Evolutionary conservation across 2,888 invertebrate genomes (phyloP), one percentile per base, ranked within the genome.

Genomic region (Meloe dianella): DNA sequence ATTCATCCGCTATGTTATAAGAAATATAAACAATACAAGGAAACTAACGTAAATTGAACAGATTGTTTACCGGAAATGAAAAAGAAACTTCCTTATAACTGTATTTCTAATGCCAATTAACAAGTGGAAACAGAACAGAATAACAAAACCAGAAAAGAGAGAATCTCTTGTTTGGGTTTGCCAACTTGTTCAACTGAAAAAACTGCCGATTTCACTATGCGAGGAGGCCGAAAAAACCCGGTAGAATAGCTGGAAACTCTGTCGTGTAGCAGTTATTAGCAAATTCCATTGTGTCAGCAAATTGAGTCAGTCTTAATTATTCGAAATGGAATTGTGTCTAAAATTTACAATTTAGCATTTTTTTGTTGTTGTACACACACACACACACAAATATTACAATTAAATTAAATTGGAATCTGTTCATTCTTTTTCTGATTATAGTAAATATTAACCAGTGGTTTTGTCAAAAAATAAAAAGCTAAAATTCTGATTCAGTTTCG

Each of bases 71-170:
- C 10, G n/a, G n/a, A 41, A 41, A n/a, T 1, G n/a, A 17, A 17
- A 17, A 41, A 41, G 41, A n/a, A 17, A 17, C 41, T 41, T 17
- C n/a, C 10, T 41, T 41, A 41, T 12, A 41, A 41, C 41, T 41
- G n/a, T 17, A 41, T 41, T 17, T 41, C 41, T 41, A 41, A 41
- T 41, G 17, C 41, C 41, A 41, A 41, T 41, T 41, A 41, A 41
- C 41, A 41, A 41, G 41, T 41, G 41, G 41, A 41, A 41, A 41
- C 41, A 41, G 41, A n/a, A 41, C 41, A 41, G 41, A 41, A 41
- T 41, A 41, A 41, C 41, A 41, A 41, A 17, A 41, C 17, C n/a
- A 41, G 17, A 41, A 41, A n/a, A 17, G 41, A n/a, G n/a, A 41
- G 17, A 6, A 6, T 41, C 41, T 41, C 41, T n/a, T 41, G n/a